Evolutionary conservation across 1,140 invertebrate species (phyloP).

Genomic region (Solenopsis fugax): DNA sequence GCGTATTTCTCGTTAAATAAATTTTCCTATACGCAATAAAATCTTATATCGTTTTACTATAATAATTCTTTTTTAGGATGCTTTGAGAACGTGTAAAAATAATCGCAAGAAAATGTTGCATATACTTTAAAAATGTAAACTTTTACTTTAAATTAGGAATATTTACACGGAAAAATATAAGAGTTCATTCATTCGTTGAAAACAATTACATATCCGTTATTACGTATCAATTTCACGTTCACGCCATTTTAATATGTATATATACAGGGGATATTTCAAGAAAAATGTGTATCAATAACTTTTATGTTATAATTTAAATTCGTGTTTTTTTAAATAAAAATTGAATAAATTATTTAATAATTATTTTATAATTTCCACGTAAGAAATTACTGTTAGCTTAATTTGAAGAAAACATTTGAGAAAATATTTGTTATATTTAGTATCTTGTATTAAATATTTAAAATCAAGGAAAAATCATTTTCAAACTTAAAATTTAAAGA

Average conservation of each 20-base stretch:
- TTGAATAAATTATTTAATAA: neutral
- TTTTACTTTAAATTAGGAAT: constrained; percentile 28
- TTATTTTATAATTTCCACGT: neutral
- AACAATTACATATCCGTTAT: constrained; percentile 31
- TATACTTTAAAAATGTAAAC: neutral
- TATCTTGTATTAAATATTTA: neutral
- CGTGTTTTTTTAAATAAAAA: neutral
- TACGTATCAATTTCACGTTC: constrained; percentile 34
- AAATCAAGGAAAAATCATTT: neutral
- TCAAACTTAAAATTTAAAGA: neutral
- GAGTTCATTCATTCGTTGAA: constrained; percentile 46
- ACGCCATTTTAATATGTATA: constrained; percentile 13
- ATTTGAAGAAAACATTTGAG: neutral
- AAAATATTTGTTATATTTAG: neutral
- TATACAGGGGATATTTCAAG: constrained; percentile 23
- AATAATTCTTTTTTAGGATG: neutral
- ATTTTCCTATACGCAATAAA: constrained; percentile 5
- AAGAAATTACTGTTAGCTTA: neutral
- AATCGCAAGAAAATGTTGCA: neutral
- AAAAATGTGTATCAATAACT: constrained; percentile 22
- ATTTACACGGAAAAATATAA: constrained; percentile 17
- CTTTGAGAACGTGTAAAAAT: constrained; percentile 26
- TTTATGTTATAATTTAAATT: neutral
- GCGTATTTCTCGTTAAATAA: neutral
- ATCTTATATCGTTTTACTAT: neutral